Conservation (phyloP, 2,797 vertebrate species). For the Orestias chungarensis region DNA sequence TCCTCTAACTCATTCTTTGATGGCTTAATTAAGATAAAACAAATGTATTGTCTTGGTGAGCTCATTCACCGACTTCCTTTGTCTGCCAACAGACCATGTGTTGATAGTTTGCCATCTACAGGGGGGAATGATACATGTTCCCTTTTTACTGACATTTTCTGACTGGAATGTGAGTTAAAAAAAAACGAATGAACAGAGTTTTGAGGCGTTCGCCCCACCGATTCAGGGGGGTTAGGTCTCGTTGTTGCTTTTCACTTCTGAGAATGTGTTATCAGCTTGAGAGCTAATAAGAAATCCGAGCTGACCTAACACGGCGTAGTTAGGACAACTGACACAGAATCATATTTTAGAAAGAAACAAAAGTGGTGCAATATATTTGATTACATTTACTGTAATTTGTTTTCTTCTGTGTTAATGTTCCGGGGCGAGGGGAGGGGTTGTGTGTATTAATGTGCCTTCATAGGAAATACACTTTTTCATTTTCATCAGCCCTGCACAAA, state of each 20-base stretch:
- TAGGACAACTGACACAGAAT: conserved; percentile 36
- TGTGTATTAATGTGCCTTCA: conserved; percentile 79
- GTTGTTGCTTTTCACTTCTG: conserved; percentile 39
- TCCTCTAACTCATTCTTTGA: neutral
- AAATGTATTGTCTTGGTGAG: conserved; percentile 7
- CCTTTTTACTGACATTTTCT: conserved; percentile 32
- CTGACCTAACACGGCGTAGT: conserved; percentile 40
- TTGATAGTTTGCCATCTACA: conserved; percentile 9
- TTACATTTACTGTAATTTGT: conserved; percentile 42
- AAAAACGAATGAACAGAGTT: neutral
- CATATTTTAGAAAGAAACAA: conserved; percentile 55
- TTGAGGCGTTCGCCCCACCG: conserved; percentile 13
- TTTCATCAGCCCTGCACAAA: conserved; percentile 47
- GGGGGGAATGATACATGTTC: conserved; percentile 47
- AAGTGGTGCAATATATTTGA: conserved; percentile 68
- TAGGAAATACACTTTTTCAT: conserved; percentile 62
- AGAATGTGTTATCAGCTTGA: conserved; percentile 44
- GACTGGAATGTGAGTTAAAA: conserved; percentile 10
- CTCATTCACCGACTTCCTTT: conserved; percentile 14
- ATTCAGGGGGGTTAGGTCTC: conserved; percentile 1
- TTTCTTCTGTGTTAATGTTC: conserved; percentile 41
- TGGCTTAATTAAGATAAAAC: neutral
- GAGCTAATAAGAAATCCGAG: conserved; percentile 45
- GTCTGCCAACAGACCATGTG: conserved; percentile 56
- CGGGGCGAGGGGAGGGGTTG: conserved; percentile 40